Conservation (phyloP, 2,888 invertebrate species). For the Aproaerema taeniolella region DNA sequence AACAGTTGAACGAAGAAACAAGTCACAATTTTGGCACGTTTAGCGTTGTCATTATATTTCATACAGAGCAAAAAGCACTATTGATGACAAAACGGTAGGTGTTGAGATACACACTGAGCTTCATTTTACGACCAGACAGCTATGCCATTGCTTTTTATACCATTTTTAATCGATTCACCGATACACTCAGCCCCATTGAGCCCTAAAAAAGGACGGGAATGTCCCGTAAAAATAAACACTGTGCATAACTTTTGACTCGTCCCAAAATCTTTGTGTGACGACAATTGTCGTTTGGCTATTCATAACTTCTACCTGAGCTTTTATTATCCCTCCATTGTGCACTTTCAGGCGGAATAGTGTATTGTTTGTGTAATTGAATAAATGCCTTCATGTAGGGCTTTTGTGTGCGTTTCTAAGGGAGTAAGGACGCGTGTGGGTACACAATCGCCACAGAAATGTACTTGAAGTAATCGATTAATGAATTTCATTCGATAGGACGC, state of each 20-base stretch:
- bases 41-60: constrained; percentile 36
- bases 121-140: constrained; percentile 31
- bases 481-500: constrained; percentile 11
- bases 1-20: no score
- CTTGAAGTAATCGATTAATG: constrained; percentile 32
- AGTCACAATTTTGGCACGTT: no score
- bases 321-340: constrained; percentile 55
- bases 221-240: constrained; percentile 56
- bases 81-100: constrained; percentile 32
- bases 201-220: constrained; percentile 31
- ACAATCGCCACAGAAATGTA: constrained; percentile 22
- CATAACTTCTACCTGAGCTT: constrained; percentile 59
- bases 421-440: constrained; percentile 33
- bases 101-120: constrained; percentile 32
- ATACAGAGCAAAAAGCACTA: constrained; percentile 22
- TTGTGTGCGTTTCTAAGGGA: constrained; percentile 29
- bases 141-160: constrained; percentile 32
- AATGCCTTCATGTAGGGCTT: constrained; percentile 54
- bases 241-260: constrained; percentile 62
- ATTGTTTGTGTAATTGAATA: constrained; percentile 74
- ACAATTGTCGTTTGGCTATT: constrained; percentile 63
- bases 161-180: constrained; percentile 28
- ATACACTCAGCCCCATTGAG: constrained; percentile 25
- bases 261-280: constrained; percentile 54
- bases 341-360: constrained; percentile 59